Evolutionary conservation across 2,888 invertebrate species (phyloP), one percentile per base, ranked within the genome.

Genomic region (Ormyrus thymus): DNA sequence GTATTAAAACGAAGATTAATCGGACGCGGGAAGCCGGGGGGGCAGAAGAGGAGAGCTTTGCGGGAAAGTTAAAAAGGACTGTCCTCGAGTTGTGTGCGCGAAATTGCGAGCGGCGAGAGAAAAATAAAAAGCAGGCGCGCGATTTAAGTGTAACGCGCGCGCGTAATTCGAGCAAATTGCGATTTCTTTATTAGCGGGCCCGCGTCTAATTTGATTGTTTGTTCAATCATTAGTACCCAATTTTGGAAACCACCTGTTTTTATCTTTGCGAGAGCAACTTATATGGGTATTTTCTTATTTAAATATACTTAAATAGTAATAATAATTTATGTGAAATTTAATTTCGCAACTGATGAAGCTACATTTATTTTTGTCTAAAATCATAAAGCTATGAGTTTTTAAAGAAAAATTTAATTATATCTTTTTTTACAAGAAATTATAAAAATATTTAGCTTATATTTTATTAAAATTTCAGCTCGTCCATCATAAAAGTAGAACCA

Each of bases 1-100:
- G 77, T 71, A 80, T 80, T 80, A 78, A 80, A 80, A 71, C 77
- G 71, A 80, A 80, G 80, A 80, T 80, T 80, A 80, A 80, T 80
- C 77, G 77, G 55, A 48, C 48, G 29, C 46, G 77, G 48, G 45
- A 13, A 8, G 13, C 50, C 6, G 13, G 69, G n/a, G 29, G 29
- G 29, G 29, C 1, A 29, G 4, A 29, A 29, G 29, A 29, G 29
- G 29, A 1, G 29, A 29, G 43, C 50, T 75, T 75, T 75, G 75
- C 61, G 79, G 29, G 75, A 79, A 79, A 75, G 43, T 75, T 59
- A 29, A 78, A 55, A 73, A 56, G 55, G 61, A 61, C 70, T 70
- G 51, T 29, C 29, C 29, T 29, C 29, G 29, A 29, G 29, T 29
- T 29, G 29, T 10, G n/a, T 13, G 53, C 55, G 59, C 8, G 50